Percentiles rank a stretch among this genome's conserved stretches.
Evolutionary conservation across 2,888 invertebrate species (phyloP).

Genomic region (Sphaerophoria rueppellii): DNA sequence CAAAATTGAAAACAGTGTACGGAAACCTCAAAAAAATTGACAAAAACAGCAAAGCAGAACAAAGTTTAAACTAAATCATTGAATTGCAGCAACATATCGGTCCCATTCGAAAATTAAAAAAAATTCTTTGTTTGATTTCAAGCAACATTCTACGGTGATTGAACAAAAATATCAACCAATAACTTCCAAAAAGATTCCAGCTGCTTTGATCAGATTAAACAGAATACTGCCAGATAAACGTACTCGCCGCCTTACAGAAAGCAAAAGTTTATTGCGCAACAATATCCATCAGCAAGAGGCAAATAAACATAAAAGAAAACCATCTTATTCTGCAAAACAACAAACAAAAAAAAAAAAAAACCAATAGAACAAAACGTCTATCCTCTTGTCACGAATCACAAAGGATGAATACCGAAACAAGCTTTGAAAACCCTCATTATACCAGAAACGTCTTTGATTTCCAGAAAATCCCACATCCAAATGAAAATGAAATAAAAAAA

Average conservation of each 20-base stretch:
- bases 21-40: too few species aligned
- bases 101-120: too few species aligned
- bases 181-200: slow-evolving; percentile 48
- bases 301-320: neutral
- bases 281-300: slow-evolving; percentile 13
- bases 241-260: slow-evolving; percentile 32
- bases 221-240: slow-evolving; percentile 22
- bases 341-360: slow-evolving; percentile 36
- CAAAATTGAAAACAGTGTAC: too few species aligned
- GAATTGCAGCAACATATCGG: too few species aligned
- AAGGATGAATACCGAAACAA: slow-evolving; percentile 61
- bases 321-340: slow-evolving; percentile 33
- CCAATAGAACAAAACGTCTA: slow-evolving; percentile 62
- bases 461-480: slow-evolving; percentile 71
- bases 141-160: too few species aligned
- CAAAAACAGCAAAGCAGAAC: too few species aligned
- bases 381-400: slow-evolving; percentile 63
- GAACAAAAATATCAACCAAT: neutral
- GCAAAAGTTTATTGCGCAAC: slow-evolving; percentile 47
- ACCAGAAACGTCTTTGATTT: slow-evolving; percentile 53
- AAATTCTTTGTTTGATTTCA: too few species aligned
- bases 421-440: slow-evolving; percentile 57
- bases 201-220: slow-evolving; percentile 27
- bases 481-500: slow-evolving; percentile 47
- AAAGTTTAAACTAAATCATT: too few species aligned